Conservation (phyloP, 2,113 vertebrate genomes). For the Campylomormyrus numenius region DNA sequence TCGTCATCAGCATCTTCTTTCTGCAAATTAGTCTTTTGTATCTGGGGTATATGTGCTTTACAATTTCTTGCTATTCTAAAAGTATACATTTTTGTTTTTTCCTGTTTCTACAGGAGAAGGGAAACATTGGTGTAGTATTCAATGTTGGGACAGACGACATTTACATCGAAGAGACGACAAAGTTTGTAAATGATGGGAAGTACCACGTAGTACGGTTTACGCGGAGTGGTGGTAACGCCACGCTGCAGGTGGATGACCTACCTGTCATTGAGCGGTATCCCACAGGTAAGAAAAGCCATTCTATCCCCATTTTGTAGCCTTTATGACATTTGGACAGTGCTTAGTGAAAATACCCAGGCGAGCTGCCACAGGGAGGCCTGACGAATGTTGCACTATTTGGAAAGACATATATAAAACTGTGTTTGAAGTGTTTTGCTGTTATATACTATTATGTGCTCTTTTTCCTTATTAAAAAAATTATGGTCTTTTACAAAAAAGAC, state of each 20-base stretch:
- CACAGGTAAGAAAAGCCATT: constrained; percentile 78
- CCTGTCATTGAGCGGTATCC: constrained; percentile 96
- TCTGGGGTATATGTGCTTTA: not conserved
- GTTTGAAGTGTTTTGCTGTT: constrained; percentile 50
- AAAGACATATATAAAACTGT: constrained; percentile 28
- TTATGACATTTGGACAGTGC: constrained; percentile 2
- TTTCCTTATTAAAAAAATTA: constrained; percentile 44
- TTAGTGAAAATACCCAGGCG: constrained; percentile 25
- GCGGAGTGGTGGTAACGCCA: constrained; percentile 96
- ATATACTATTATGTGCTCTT: constrained; percentile 50
- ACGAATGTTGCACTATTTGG: constrained; percentile 31
- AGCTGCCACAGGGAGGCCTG: constrained; percentile 4
- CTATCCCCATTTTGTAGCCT: constrained; percentile 17
- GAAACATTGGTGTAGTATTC: constrained; percentile 94
- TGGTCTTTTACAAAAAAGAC: constrained; percentile 45
- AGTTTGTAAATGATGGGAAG: constrained; percentile 97
- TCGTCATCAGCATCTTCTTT: not conserved
- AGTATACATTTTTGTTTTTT: not conserved
- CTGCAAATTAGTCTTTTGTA: not conserved
- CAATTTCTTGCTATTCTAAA: not conserved
- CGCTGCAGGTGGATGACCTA: constrained; percentile 97
- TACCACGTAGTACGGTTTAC: constrained; percentile 99
- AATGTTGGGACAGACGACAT: constrained; percentile 99
- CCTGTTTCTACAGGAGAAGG: constrained; percentile 74
- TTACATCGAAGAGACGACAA: constrained; percentile 90